phyloP scores from a whole-genome alignment of 1,140 invertebrate genomes.

The Caenorhabditis latens region DNA sequence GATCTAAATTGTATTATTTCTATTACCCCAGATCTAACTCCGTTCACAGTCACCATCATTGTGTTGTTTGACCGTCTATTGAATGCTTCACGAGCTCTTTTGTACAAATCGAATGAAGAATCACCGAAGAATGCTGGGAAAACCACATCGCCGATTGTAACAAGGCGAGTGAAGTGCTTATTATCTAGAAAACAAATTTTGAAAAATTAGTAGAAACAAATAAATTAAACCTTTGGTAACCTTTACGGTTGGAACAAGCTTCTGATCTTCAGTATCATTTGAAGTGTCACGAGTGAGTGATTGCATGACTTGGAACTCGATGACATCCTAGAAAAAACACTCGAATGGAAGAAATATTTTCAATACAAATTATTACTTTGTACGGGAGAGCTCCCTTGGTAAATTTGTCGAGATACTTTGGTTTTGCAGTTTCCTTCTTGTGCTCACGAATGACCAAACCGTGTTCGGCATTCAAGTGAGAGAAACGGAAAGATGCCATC shows the following conservation, averaged over 20 bases:
- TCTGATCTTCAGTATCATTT: slow-evolving; percentile 59
- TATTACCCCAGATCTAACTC: slow-evolving; percentile 39
- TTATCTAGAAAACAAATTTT: background rate
- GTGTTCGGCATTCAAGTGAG: slow-evolving; percentile 19
- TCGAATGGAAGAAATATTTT: background rate
- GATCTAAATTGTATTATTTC: background rate
- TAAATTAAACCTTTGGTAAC: slow-evolving; percentile 48
- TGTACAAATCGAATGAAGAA: slow-evolving; percentile 47
- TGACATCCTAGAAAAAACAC: slow-evolving; percentile 33
- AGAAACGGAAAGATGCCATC: slow-evolving; percentile 50
- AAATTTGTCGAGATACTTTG: slow-evolving; percentile 48
- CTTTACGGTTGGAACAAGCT: slow-evolving; percentile 58
- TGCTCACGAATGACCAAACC: slow-evolving; percentile 46
- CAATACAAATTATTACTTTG: background rate
- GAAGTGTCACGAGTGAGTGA: slow-evolving; percentile 56
- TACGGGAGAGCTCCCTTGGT: slow-evolving; percentile 48
- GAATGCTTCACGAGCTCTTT: slow-evolving; percentile 25
- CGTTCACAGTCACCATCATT: slow-evolving; percentile 50
- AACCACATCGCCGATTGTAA: slow-evolving; percentile 55
- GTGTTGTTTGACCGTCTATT: slow-evolving; percentile 36
- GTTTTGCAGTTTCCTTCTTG: slow-evolving; percentile 36
- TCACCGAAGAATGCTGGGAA: slow-evolving; percentile 52
- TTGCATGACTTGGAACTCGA: slow-evolving; percentile 56
- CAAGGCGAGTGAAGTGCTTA: slow-evolving; percentile 14
- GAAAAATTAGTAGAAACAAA: background rate